Evolutionary conservation across 2,113 vertebrate genomes (phyloP).

Genomic region (Pyxicephalus adspersus): DNA sequence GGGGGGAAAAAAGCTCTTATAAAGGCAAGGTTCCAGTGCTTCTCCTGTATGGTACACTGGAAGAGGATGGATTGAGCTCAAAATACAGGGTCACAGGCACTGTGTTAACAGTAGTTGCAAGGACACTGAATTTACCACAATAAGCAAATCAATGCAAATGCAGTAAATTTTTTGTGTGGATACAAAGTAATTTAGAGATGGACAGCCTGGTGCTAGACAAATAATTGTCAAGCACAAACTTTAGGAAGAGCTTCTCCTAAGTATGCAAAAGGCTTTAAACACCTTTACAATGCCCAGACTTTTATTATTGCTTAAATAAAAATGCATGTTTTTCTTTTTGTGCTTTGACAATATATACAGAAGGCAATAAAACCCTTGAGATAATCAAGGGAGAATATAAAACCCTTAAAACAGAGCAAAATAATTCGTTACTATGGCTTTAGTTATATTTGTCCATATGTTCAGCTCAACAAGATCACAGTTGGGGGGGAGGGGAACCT

Average conservation of each 20-base stretch:
- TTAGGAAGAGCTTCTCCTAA: not conserved
- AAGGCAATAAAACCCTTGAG: constrained; percentile 40
- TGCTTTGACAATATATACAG: constrained; percentile 36
- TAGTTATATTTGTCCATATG: not conserved
- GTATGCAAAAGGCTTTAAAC: not conserved
- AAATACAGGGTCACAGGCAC: too few species aligned
- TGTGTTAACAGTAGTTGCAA: too few species aligned
- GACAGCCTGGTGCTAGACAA: too few species aligned
- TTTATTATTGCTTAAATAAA: constrained; percentile 47
- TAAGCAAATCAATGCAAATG: too few species aligned
- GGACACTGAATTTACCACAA: too few species aligned
- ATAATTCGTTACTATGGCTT: constrained; percentile 33
- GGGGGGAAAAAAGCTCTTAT: too few species aligned
- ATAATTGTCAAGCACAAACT: not conserved
- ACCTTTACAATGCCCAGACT: constrained; percentile 28
- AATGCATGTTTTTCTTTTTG: constrained; percentile 1
- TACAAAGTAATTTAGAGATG: too few species aligned
- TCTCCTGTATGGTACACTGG: too few species aligned
- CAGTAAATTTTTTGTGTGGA: too few species aligned
- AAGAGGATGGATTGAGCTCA: too few species aligned
- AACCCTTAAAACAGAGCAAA: constrained; percentile 53
- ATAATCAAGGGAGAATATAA: constrained; percentile 40
- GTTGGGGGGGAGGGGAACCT: too few species aligned
- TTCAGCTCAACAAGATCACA: constrained; percentile 1
- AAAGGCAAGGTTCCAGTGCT: too few species aligned